A percentile compares a stretch with the other conserved stretches of the same genome.
Evolutionary conservation across 2,888 invertebrate species (phyloP).

Genomic region (Dolomedes plantarius): DNA sequence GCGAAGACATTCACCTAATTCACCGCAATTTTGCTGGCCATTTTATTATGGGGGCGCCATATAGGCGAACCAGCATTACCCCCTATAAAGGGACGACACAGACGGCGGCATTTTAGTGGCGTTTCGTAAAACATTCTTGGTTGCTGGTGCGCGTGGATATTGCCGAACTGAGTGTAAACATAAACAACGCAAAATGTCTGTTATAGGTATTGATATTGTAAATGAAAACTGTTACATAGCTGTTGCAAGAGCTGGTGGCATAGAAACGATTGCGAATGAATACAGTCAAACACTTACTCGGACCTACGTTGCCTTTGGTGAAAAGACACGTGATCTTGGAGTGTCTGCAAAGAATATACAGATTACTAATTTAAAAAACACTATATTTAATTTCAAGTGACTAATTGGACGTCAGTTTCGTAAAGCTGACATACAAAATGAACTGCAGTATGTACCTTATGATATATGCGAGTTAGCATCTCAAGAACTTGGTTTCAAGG

Average conservation of each 20-base stretch:
- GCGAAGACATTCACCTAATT: too few relatives aligned
- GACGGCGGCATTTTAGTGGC: too few relatives aligned
- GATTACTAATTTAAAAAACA: conserved; percentile 98
- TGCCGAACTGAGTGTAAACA: neutral
- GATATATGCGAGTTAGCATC: conserved; percentile 85
- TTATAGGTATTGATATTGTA: conserved; percentile 94
- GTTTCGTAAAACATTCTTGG: neutral
- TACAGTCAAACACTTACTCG: conserved; percentile 99
- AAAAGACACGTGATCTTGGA: conserved; percentile 93
- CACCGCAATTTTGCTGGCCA: too few relatives aligned
- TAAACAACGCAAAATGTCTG: conserved; percentile 59
- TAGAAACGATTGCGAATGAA: conserved; percentile 99
- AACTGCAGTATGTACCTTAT: conserved; percentile 87
- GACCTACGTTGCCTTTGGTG: conserved; percentile 95
- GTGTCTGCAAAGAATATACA: conserved; percentile 97
- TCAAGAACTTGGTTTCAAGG: conserved; percentile 84
- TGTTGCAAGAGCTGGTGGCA: conserved; percentile 98
- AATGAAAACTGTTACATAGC: conserved; percentile 98
- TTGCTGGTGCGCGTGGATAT: neutral
- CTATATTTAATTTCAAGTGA: conserved; percentile 94
- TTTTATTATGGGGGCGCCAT: too few relatives aligned
- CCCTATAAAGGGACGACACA: too few relatives aligned
- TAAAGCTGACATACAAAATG: conserved; percentile 84
- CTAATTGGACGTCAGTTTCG: conserved; percentile 91
- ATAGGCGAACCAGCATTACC: too few relatives aligned